Evolutionary conservation across 2,797 vertebrate genomes (phyloP), one percentile per base, ranked within the genome.

Genomic region (Parotocinclus haroldoi): DNA sequence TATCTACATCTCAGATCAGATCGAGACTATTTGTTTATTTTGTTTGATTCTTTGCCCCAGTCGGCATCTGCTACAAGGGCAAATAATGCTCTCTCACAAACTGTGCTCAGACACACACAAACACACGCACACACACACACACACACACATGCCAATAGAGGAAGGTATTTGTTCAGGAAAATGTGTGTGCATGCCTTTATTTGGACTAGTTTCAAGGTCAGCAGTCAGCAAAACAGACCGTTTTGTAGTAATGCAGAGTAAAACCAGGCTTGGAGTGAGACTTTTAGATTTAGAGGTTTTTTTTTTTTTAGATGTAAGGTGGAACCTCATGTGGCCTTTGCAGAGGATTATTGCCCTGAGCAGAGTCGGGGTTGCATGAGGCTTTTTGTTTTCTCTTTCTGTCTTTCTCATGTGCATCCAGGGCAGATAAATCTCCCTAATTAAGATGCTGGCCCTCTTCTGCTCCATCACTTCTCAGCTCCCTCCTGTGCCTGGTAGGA

Each of bases 401-500:
- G 4, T 13, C 12, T 44, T 53, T 50, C 69, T 66, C 66, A 54
- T 71, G 49, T 65, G 56, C 42, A 60, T 73, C 71, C 55, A 55
- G 72, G 72, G 58, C 59, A 61, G 57, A 61, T 75, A 66, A 65
- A 58, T 60, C 63, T 63, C 53, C 46, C 53, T 79, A 79, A 79
- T 76, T 84, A 73, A 79, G 78, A 78, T 79, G 70, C 78, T 73
- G 65, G 61, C 27, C 68, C 69, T 71, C 66, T 73, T 80, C 49
- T 58, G 58, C 70, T 60, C 58, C 63, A 71, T 70, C 66, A 51
- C 66, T 66, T 66, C 46, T 42, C 61, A 46, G 60, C 50, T 78
- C 66, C 58, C 61, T 77, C 73, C 71, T 75, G 62, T 61, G 71
- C 79, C 68, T 80, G 76, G 75, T 65, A 75, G 76, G 83, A 83